phyloP scores from a whole-genome alignment of 2,888 invertebrate species.

The Blastobasis adustella region DNA sequence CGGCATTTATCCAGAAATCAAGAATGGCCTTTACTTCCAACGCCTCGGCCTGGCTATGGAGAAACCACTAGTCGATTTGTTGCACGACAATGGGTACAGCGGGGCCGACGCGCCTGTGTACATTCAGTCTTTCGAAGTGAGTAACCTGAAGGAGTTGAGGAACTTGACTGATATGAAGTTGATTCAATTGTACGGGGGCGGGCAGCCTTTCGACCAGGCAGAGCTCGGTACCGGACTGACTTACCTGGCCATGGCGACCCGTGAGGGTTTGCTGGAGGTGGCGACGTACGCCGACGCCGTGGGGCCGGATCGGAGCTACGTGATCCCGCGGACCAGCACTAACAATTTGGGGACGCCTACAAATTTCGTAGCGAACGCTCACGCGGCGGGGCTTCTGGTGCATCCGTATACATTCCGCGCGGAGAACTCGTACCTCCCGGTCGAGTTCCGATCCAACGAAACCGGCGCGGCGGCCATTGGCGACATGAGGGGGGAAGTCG shows the following conservation, averaged over 20 bases:
- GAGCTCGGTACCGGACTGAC: constrained; percentile 37
- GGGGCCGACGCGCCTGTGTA: constrained; percentile 41
- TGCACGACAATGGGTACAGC: constrained; percentile 48
- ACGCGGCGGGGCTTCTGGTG: constrained; percentile 48
- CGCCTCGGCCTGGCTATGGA: constrained; percentile 49
- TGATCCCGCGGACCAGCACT: constrained; percentile 48
- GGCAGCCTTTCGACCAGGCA: constrained; percentile 46
- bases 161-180: constrained; percentile 45
- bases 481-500: constrained; percentile 43
- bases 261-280: constrained; percentile 46
- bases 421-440: constrained; percentile 51
- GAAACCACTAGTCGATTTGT: constrained; percentile 36
- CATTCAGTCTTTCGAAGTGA: constrained; percentile 63
- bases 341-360: constrained; percentile 41
- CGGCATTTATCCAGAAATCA: constrained; percentile 62
- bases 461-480: constrained; percentile 31
- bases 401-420: constrained; percentile 64
- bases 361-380: constrained; percentile 49
- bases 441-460: constrained; percentile 38
- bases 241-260: constrained; percentile 52
- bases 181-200: constrained; percentile 43
- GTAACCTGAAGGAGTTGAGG: constrained; percentile 50
- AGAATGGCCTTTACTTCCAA: constrained; percentile 51
- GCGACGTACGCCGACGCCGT: constrained; percentile 56
- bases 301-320: constrained; percentile 56